Evolutionary conservation across 1,140 invertebrate genomes (phyloP), one percentile per base, ranked within the genome.

Genomic region (Heliconius melpomene): DNA sequence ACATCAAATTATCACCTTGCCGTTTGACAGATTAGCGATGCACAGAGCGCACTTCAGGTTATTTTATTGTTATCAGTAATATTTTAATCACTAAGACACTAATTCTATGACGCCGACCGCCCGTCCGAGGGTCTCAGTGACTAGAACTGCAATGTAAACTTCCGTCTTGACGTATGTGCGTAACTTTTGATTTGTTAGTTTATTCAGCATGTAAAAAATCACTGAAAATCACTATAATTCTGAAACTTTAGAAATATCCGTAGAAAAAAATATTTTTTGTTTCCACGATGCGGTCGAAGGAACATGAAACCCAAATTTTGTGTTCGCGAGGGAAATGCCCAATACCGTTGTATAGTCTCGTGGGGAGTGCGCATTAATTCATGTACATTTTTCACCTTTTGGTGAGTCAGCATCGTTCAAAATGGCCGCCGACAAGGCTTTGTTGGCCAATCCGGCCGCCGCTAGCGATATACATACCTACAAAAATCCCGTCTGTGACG

Each of bases 391-490:
- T 95, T 95, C 93, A 93, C 93, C 90, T 93, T 93, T 91, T 92
- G 91, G 92, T 95, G 94, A 95, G 88, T 95, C 94, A 95, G 93
- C 91, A 91, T 87, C 89, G 87, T 88, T 91, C 93, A 95, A 95
- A 94, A 95, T 95, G 94, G 94, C 94, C 90, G 94, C 91, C 90
- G 85, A 89, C 88, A 90, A 93, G 90, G 91, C 90, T 91, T 91
- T 92, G 88, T 91, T 91, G 88, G 89, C 93, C 94, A 94, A 95
- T 94, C 88, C 83, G 85, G 87, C 79, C 77, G 86, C 84, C 84
- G 87, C 88, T 88, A 84, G 85, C 82, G 79, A 80, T 85, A 91
- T 92, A 95, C 93, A 93, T 94, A 94, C 90, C 92, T 94, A 94
- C 90, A 93, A 93, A 92, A 91, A 89, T 92, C 87, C 85, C 85